Conservation (phyloP, 2,113 vertebrate genomes). For the Myrmophylax atrothorax region DNA sequence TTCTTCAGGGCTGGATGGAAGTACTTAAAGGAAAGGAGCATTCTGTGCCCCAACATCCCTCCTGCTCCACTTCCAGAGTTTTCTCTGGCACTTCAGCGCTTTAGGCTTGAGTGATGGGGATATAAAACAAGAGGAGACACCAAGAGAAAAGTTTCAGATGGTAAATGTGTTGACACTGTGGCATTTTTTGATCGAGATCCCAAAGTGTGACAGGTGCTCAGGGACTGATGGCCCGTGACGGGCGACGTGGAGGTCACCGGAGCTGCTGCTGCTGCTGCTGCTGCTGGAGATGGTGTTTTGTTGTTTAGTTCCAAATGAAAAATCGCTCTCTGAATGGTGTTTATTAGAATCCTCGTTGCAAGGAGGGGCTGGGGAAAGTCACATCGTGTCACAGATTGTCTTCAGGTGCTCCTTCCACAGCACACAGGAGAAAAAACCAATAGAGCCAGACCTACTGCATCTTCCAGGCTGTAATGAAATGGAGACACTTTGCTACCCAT, state of each 20-base stretch:
- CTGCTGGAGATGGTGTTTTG: neutral
- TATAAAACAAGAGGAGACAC: conserved; percentile 14
- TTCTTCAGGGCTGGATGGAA: conserved; percentile 39
- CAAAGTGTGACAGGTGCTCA: neutral
- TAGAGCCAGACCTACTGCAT: neutral
- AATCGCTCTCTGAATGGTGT: neutral
- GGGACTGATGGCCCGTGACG: conserved; percentile 21
- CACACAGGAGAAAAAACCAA: rapidly evolving
- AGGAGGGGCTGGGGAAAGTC: neutral
- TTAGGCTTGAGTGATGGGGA: conserved; percentile 13
- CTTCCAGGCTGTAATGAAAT: neutral
- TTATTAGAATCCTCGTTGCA: neutral
- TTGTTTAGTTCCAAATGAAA: conserved; percentile 11
- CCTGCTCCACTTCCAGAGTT: neutral
- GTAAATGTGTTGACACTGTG: neutral
- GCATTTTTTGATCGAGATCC: neutral
- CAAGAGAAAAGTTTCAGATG: neutral
- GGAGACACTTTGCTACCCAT: neutral
- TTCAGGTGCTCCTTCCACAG: neutral
- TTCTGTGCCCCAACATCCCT: neutral
- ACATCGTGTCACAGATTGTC: neutral
- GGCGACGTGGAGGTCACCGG: conserved; percentile 12
- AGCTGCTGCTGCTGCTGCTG: neutral
- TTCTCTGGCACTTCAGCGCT: neutral
- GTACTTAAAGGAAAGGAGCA: conserved; percentile 9